Evolutionary conservation across 2,113 vertebrate genomes (phyloP), one percentile per base, ranked within the genome.

Genomic region (Gavialis gangeticus): DNA sequence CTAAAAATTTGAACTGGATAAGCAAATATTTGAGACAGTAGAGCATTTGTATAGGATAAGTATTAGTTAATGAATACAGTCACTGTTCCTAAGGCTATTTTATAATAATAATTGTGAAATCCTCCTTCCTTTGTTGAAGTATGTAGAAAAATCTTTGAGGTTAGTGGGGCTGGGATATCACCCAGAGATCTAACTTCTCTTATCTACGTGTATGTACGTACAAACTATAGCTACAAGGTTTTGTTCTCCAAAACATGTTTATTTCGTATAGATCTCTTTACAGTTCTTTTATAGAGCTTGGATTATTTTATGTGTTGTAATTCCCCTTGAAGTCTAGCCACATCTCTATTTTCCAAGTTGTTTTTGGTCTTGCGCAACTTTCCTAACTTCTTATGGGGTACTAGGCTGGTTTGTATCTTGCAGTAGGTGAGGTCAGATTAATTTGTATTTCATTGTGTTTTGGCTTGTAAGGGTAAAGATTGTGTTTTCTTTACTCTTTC

Each of bases 11-110:
- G 69, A 79, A 27, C 55, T 89, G 24, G 19, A 78, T 94, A 58
- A 88, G 75, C 66, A 79, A 75, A 85, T 82, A 25, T 93, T 96
- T 92, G 60, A 55, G 87, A 79, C 12, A 19, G 84, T 93, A 94
- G 77, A 85, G 59, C 75, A 78, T 67, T 14, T 60, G 21, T 60
- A 22, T 60, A 24, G n/a, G 17, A n/a, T 67, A 11, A 18, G n/a
- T 69, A 69, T 17, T 30, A 34, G 66, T 21, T 34, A 69, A 28
- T n/a, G 63, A 66, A 66, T 15, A 66, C 17, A 66, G 63, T 66
- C 14, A 17, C 15, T 3, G n/a, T n/a, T 66, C 19, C 19, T 30
- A 46, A 75, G 11, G 14, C n/a, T 28, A 84, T 58, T 25, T 82
- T 24, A 27, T 84, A 90, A 73, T 37, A 30, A 37, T 67, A 9